These are phyloP conservation scores for Drosophila austrosaltans DNA, from an alignment of 2,888 invertebrate species.

Conservation along the genomic window DNA sequence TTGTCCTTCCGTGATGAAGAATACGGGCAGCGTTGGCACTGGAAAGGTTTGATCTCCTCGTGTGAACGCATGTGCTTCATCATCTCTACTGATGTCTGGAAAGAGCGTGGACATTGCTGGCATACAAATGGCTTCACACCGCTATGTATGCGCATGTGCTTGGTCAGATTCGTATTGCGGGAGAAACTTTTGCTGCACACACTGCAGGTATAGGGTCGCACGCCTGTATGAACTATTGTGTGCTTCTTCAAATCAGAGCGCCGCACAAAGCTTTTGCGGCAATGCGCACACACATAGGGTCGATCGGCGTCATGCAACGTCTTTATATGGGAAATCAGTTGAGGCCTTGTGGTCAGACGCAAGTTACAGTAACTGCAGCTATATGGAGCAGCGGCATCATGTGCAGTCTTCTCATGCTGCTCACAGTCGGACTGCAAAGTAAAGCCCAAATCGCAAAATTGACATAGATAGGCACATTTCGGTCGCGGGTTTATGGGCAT, in stretches of 20 bases:
- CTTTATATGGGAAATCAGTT: conserved; percentile 86
- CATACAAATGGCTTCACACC: conserved; percentile 90
- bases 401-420: conserved; percentile 86
- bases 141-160: conserved; percentile 89
- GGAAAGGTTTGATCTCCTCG: conserved; percentile 87
- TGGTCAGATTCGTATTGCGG: conserved; percentile 90
- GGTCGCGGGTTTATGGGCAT: conserved; percentile 43
- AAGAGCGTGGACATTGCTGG: conserved; percentile 89
- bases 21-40: conserved; percentile 87
- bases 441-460: conserved; percentile 90
- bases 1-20: conserved; percentile 89
- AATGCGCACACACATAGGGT: conserved; percentile 88
- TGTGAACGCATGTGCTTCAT: conserved; percentile 88
- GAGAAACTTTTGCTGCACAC: conserved; percentile 90
- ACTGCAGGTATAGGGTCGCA: conserved; percentile 89
- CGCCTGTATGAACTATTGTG: conserved; percentile 90
- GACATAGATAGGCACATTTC: conserved; percentile 88
- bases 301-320: conserved; percentile 88
- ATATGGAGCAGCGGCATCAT: conserved; percentile 85
- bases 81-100: conserved; percentile 88
- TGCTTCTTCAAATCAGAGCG: conserved; percentile 89
- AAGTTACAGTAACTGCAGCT: conserved; percentile 80
- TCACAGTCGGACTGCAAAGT: conserved; percentile 87
- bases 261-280: conserved; percentile 88
- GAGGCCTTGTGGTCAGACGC: conserved; percentile 72